Conservation (phyloP, 2,113 vertebrate species). For the Labeo catla region DNA sequence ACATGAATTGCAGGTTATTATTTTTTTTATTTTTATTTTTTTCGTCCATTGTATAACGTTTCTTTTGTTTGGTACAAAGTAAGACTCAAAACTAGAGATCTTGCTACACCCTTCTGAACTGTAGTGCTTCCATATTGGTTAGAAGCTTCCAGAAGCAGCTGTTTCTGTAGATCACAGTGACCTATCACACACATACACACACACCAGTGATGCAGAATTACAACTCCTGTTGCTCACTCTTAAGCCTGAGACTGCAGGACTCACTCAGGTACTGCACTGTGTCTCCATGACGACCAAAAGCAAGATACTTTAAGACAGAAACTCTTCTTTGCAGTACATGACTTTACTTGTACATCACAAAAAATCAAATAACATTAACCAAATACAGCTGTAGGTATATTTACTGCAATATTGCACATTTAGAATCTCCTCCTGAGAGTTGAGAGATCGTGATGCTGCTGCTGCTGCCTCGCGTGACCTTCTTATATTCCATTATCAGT, state of each 20-base stretch:
- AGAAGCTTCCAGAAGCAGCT: not conserved
- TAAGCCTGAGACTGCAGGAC: slow-evolving; percentile 24
- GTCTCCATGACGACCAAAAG: slow-evolving; percentile 48
- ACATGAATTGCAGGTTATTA: not conserved
- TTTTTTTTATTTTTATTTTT: not conserved
- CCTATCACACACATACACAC: slow-evolving; percentile 17
- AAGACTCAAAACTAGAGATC: not conserved
- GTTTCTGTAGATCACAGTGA: slow-evolving; percentile 17
- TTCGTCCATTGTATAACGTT: not conserved
- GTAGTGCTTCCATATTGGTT: not conserved
- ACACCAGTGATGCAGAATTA: slow-evolving; percentile 17
- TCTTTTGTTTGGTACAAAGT: not conserved
- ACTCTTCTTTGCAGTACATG: not conserved
- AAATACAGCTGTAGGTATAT: not conserved
- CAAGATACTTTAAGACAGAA: slow-evolving; percentile 38
- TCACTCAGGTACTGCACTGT: slow-evolving; percentile 33
- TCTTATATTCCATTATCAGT: slow-evolving; percentile 28
- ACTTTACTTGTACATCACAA: slow-evolving; percentile 2
- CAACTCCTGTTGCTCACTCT: slow-evolving; percentile 39
- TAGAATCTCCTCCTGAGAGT: not conserved
- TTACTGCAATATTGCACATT: not conserved
- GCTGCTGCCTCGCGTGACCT: not conserved
- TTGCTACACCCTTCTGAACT: too few species aligned
- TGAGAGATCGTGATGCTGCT: not conserved
- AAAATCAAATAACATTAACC: not conserved